Evolutionary conservation across 2,113 vertebrate species (phyloP).

Genomic region (Numenius arquata): DNA sequence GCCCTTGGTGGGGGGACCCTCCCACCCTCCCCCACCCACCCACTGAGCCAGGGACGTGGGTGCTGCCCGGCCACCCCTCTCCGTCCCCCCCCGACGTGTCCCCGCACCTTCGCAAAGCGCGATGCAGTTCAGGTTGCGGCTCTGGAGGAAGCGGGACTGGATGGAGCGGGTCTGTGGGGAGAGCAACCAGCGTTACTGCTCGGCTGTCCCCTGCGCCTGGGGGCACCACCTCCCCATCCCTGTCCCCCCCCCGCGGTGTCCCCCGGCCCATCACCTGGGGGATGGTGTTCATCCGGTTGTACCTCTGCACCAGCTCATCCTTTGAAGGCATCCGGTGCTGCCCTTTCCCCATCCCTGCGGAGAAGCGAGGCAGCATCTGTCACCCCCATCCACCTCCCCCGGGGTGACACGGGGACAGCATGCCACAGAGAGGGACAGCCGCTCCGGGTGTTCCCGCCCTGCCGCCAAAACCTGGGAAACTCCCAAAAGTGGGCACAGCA

Average conservation of each 20-base stretch:
- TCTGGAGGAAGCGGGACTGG: conserved; percentile 97
- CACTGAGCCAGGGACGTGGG: background rate
- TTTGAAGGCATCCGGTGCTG: conserved; percentile 99
- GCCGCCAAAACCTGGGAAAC: background rate
- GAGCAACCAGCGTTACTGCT: rapidly evolving
- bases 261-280: conserved; percentile 81
- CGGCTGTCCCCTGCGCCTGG: rapidly evolving
- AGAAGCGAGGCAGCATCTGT: background rate
- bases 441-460: background rate
- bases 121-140: conserved; percentile 98
- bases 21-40: too few species aligned
- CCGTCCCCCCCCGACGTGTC: rapidly evolving
- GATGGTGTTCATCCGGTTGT: conserved; percentile 98
- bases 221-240: rapidly evolving
- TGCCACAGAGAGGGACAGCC: background rate
- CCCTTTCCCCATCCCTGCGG: conserved; percentile 97
- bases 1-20: background rate
- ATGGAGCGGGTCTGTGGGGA: conserved; percentile 88
- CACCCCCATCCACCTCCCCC: background rate
- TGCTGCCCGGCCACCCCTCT: background rate
- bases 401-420: rapidly evolving
- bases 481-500: too few species aligned
- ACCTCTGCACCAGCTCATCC: conserved; percentile 96
- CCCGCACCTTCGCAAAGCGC: conserved; percentile 95
- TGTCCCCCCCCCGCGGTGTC: rapidly evolving